phyloP scores from a whole-genome alignment of 2,888 invertebrate genomes.

The Malthinus flaveolus region DNA sequence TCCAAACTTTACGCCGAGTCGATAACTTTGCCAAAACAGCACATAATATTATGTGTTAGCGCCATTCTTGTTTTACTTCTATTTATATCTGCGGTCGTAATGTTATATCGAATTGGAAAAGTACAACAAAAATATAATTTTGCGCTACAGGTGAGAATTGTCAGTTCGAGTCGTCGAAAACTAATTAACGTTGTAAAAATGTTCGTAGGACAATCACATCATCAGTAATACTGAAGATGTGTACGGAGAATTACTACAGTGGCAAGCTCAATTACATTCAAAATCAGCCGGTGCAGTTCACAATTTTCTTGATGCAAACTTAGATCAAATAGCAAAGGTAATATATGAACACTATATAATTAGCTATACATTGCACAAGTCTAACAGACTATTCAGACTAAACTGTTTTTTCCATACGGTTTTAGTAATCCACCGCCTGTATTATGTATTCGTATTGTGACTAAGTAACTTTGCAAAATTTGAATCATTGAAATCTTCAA shows the following conservation, averaged over 20 bases:
- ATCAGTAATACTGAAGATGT: constrained; percentile 62
- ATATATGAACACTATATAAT: no score
- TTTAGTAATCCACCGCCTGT: no score
- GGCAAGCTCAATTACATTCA: constrained; percentile 71
- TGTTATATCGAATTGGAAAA: constrained; percentile 61
- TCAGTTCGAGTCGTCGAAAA: not conserved
- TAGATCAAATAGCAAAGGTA: constrained; percentile 81
- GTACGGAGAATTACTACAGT: constrained; percentile 69
- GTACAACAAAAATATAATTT: constrained; percentile 51
- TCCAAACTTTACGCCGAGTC: constrained; percentile 38
- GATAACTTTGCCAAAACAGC: constrained; percentile 55
- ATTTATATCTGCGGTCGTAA: constrained; percentile 61
- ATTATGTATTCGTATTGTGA: no score
- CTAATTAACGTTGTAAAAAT: not conserved
- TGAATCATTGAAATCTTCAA: no score
- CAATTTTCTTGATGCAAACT: constrained; percentile 74
- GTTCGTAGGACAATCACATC: constrained; percentile 49
- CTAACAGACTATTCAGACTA: no score
- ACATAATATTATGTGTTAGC: constrained; percentile 58
- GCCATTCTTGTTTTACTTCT: constrained; percentile 60
- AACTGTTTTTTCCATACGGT: no score
- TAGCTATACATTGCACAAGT: no score
- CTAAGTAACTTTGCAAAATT: no score
- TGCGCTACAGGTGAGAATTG: constrained; percentile 50
- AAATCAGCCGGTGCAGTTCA: constrained; percentile 74